A percentile compares a stretch with the other conserved stretches of the same genome.
These are phyloP conservation scores for Thrips palmi DNA, from an alignment of 1,140 invertebrate species.

Conservation along the genomic window DNA sequence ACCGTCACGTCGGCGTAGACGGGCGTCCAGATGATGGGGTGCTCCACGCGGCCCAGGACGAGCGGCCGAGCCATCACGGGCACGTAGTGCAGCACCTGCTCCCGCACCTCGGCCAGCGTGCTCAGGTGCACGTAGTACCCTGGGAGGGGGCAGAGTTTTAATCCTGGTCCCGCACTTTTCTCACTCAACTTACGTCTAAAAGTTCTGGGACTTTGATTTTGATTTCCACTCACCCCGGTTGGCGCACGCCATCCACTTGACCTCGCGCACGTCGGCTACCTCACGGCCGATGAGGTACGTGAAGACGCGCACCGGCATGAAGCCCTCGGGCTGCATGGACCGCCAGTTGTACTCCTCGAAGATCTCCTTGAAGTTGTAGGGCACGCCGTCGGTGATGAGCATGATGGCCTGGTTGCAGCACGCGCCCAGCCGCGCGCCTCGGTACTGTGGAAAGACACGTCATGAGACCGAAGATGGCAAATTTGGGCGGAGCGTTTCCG, in stretches of 20 bases:
- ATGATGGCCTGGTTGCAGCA: constrained; percentile 89
- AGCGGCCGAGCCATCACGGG: constrained; percentile 78
- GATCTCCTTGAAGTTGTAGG: constrained; percentile 79
- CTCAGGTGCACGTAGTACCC: constrained; percentile 90
- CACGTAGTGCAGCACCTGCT: constrained; percentile 82
- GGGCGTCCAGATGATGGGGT: constrained; percentile 74
- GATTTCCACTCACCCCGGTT: constrained; percentile 46
- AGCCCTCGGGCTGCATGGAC: constrained; percentile 36
- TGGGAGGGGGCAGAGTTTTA: constrained; percentile 20
- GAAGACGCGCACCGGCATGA: constrained; percentile 81
- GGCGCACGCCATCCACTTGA: constrained; percentile 93
- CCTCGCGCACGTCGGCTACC: constrained; percentile 56
- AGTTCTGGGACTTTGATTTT: not conserved
- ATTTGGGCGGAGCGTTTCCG: not conserved
- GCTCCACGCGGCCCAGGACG: constrained; percentile 55
- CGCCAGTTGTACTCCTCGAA: constrained; percentile 78
- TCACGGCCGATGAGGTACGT: constrained; percentile 94
- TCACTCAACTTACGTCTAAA: not conserved
- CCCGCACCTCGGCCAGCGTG: constrained; percentile 78
- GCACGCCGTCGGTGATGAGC: constrained; percentile 94
- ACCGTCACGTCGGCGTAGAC: constrained; percentile 81
- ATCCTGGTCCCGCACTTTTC: not conserved
- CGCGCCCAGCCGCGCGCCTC: constrained; percentile 22
- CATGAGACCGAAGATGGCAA: not conserved
- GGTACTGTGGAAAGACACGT: constrained; percentile 16